phyloP scores from a whole-genome alignment of 2,888 invertebrate species.

The Scrobipalpa atriplicella region DNA sequence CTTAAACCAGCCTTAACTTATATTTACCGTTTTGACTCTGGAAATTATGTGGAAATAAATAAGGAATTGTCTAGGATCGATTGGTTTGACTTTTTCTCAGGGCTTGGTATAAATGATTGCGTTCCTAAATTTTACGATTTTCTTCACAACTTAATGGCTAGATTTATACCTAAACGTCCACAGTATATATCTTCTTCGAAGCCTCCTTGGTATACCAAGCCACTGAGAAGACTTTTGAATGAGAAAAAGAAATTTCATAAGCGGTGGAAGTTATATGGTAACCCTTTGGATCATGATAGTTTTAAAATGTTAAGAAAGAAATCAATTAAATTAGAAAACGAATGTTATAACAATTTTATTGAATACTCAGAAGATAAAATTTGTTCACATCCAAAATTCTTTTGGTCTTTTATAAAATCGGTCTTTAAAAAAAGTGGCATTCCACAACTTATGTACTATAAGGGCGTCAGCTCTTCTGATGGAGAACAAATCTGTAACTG shows the following conservation, averaged over 20 bases:
- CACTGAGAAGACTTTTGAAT: too few species aligned
- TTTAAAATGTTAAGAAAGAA: constrained; percentile 26
- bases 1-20: neutral
- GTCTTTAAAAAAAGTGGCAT: neutral
- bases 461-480: neutral
- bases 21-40: constrained; percentile 8
- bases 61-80: neutral
- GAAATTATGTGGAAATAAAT: constrained; percentile 22
- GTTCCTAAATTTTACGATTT: constrained; percentile 13
- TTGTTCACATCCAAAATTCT: constrained; percentile 17
- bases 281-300: constrained; percentile 20
- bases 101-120: neutral
- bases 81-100: neutral
- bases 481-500: constrained; percentile 26
- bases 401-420: too few species aligned
- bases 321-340: constrained; percentile 23
- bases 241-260: constrained; percentile 28
- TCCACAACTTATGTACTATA: constrained; percentile 8
- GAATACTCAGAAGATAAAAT: constrained; percentile 19
- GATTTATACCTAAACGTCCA: constrained; percentile 5
- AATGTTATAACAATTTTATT: constrained; percentile 21
- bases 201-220: constrained; percentile 28
- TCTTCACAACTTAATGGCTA: neutral
- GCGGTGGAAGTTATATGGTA: constrained; percentile 30
- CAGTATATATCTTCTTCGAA: neutral